phyloP scores from a whole-genome alignment of 2,113 vertebrate species.

The Uropsilus gracilis region DNA sequence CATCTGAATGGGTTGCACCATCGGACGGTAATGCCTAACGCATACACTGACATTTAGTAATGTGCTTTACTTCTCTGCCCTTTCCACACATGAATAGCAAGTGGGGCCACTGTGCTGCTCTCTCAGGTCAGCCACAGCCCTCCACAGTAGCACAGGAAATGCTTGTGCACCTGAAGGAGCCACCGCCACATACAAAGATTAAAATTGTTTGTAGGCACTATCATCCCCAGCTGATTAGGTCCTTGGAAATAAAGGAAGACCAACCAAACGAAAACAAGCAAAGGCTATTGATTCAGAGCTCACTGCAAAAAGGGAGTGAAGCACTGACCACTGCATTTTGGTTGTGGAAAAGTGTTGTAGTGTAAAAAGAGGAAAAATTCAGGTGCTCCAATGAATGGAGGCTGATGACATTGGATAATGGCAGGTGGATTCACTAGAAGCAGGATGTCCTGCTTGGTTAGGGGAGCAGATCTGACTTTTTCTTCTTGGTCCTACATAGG shows the following conservation, averaged over 20 bases:
- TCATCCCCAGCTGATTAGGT: neutral
- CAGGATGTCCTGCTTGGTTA: neutral
- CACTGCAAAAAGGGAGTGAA: neutral
- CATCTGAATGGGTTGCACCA: constrained; percentile 60
- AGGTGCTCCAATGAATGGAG: neutral
- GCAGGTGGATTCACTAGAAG: neutral
- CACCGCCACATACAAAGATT: neutral
- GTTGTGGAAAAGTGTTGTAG: neutral
- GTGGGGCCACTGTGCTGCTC: constrained; percentile 45
- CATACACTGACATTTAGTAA: constrained; percentile 83
- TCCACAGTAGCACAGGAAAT: neutral
- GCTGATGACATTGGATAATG: neutral
- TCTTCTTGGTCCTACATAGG: neutral
- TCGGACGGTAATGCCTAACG: constrained; percentile 72
- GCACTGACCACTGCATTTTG: neutral
- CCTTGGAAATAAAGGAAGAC: neutral
- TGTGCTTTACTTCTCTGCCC: constrained; percentile 77
- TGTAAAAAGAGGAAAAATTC: neutral
- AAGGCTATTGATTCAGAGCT: neutral
- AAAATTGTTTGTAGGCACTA: neutral
- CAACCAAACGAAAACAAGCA: neutral
- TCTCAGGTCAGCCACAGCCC: constrained; percentile 42
- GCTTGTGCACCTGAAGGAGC: neutral
- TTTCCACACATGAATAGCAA: constrained; percentile 70
- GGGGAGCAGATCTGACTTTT: neutral